Evolutionary conservation across 2,113 vertebrate species (phyloP), one percentile per base, ranked within the genome.

Genomic region (Esox niger): DNA sequence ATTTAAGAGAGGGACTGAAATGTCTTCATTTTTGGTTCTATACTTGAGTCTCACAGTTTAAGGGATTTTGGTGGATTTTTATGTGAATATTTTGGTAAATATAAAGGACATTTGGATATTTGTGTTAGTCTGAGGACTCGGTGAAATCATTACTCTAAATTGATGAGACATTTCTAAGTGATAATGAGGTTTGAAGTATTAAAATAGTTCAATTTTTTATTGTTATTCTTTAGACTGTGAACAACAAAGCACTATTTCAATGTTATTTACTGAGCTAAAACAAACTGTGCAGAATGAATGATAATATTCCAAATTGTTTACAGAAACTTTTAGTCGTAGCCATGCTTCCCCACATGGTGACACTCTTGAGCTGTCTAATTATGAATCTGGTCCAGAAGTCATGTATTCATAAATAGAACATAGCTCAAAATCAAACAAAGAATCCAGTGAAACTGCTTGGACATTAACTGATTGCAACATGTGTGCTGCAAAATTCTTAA

Each of bases 311-410:
- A 33, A 31, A 43, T 30, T n/a, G 13, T 17, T 15, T 20, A 31
- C 31, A n/a, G 2, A 1, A 27, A 20, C 10, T 17, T 59, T 27
- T 0, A 58, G 79, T 61, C 75, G 23, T 78, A 5, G 76, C 70
- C 64, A 1, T 43, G 0, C 0, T 23, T 25, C 8, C 66, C 87
- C 88, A 90, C 88, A 83, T 87, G 88, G 86, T 88, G 88, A 79
- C 86, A 82, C 86, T 90, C 77, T 90, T 90, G 88, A 90, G 88
- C 87, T 87, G 71, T 55, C 66, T 13, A 76, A 64, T 85, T 73
- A 21, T 33, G 75, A 43, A 68, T 64, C 27, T 6, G 35, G 62
- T 67, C 23, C 59, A 25, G 38, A 66, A 63, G 78, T 71, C 58
- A 33, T 32, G 62, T 79, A 77, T 86, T 87, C 83, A 84, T 68